Conservation (phyloP, 2,888 invertebrate genomes). For the Megalurothrips usitatus region DNA sequence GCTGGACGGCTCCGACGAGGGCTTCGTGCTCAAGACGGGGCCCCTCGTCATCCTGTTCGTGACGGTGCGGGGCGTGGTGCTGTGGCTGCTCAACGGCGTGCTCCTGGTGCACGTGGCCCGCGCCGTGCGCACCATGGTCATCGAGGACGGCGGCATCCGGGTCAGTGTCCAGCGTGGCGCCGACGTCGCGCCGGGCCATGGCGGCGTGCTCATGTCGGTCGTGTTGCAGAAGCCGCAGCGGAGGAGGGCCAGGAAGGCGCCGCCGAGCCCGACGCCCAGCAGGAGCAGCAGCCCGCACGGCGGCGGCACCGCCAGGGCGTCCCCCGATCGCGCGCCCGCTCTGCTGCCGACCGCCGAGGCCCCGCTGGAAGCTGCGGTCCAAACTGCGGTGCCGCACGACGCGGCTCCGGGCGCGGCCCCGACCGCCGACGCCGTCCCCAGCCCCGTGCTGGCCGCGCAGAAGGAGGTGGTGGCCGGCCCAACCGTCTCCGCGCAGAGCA, state of each 20-base stretch:
- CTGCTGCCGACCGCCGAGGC: background rate
- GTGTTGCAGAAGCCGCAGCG: no score
- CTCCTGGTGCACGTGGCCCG: background rate
- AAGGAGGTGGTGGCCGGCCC: background rate
- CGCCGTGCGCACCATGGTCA: background rate
- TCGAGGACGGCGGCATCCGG: background rate
- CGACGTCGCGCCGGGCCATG: background rate
- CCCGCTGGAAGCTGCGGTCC: background rate
- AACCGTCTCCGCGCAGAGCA: background rate
- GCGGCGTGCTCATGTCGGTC: background rate
- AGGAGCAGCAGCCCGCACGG: background rate
- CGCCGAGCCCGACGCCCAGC: background rate
- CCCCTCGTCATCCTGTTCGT: background rate
- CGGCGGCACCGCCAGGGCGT: background rate
- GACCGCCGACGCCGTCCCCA: background rate
- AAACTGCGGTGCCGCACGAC: background rate
- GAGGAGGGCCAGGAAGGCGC: background rate
- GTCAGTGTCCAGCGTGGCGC: background rate
- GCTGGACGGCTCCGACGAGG: background rate
- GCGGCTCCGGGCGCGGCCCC: background rate
- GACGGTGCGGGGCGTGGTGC: background rate
- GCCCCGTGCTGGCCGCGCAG: background rate
- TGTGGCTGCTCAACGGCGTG: constrained; percentile 19
- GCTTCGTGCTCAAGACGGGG: background rate
- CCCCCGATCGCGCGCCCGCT: background rate